Conservation (phyloP, 2,888 invertebrate genomes). For the Pseudanteris insignis region DNA sequence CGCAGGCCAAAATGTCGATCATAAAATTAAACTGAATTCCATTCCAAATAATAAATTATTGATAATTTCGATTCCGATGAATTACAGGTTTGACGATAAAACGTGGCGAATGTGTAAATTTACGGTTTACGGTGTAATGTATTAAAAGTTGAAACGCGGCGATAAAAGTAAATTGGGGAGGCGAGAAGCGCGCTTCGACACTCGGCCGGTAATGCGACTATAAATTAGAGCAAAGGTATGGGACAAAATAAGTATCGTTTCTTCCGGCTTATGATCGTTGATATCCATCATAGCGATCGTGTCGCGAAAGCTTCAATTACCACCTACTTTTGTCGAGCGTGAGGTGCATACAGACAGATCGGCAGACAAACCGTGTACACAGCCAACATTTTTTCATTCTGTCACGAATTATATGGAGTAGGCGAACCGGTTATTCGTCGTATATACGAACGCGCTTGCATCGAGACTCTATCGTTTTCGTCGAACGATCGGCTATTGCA, state of each 20-base stretch:
- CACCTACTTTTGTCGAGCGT: slow-evolving; percentile 27
- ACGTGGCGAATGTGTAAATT: too few relatives aligned
- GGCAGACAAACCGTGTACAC: slow-evolving; percentile 18
- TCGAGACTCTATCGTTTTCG: slow-evolving; percentile 19
- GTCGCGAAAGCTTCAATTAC: slow-evolving; percentile 34
- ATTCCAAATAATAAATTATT: neutral
- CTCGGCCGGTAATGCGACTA: slow-evolving; percentile 1
- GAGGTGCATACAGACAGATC: slow-evolving; percentile 26
- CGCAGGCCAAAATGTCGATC: too few relatives aligned
- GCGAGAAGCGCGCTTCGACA: neutral
- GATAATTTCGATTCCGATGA: too few relatives aligned
- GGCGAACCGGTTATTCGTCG: slow-evolving; percentile 22
- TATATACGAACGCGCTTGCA: slow-evolving; percentile 5
- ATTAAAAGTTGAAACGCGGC: neutral
- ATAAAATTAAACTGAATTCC: neutral
- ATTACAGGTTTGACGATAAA: too few relatives aligned
- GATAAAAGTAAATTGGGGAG: slow-evolving; percentile 1
- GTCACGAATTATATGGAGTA: slow-evolving; percentile 15
- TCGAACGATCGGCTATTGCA: slow-evolving; percentile 22
- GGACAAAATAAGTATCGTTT: slow-evolving; percentile 10
- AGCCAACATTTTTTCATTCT: slow-evolving; percentile 3
- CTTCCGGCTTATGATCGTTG: slow-evolving; percentile 20
- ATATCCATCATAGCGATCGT: slow-evolving; percentile 23
- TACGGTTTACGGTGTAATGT: too few relatives aligned
- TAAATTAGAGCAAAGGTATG: slow-evolving; percentile 13